phyloP scores from a whole-genome alignment of 35 echinoderm and acorn worm genomes.

The Holothuria glaberrima region DNA sequence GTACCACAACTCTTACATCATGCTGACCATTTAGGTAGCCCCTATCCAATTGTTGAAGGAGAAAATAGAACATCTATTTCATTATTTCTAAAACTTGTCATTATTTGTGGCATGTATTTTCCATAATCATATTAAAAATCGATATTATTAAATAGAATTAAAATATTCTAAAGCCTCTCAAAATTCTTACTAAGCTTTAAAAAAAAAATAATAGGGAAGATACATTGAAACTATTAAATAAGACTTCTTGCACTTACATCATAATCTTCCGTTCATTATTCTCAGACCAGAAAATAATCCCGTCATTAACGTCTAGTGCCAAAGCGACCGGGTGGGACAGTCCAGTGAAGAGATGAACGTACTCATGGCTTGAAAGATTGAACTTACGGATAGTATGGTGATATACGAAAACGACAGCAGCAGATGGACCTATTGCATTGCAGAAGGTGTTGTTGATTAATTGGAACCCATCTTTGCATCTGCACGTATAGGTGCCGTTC shows the following conservation, averaged over 20 bases:
- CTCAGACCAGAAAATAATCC: slow-evolving; percentile 88
- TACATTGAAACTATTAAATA: too few species aligned
- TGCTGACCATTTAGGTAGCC: neutral
- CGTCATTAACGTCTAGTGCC: slow-evolving; percentile 77
- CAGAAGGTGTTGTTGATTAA: neutral
- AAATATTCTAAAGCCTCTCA: too few species aligned
- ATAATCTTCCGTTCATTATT: slow-evolving; percentile 70
- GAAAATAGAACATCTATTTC: too few species aligned
- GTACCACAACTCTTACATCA: neutral
- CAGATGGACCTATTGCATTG: slow-evolving; percentile 9
- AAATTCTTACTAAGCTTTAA: too few species aligned
- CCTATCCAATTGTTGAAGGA: too few species aligned
- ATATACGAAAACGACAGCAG: slow-evolving; percentile 5
- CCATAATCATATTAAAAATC: too few species aligned
- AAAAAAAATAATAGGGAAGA: too few species aligned
- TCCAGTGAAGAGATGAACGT: neutral
- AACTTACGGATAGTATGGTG: slow-evolving; percentile 8
- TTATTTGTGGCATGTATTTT: too few species aligned
- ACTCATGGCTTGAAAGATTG: neutral
- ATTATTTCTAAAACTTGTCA: too few species aligned
- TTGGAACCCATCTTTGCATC: slow-evolving; percentile 21
- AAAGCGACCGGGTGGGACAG: slow-evolving; percentile 79
- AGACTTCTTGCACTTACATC: slow-evolving; percentile 55
- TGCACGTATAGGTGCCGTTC: slow-evolving; percentile 20
- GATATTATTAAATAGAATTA: too few species aligned